These are phyloP conservation scores for Laticauda colubrina DNA, from an alignment of 2,113 vertebrate species.

Conservation along the genomic window DNA sequence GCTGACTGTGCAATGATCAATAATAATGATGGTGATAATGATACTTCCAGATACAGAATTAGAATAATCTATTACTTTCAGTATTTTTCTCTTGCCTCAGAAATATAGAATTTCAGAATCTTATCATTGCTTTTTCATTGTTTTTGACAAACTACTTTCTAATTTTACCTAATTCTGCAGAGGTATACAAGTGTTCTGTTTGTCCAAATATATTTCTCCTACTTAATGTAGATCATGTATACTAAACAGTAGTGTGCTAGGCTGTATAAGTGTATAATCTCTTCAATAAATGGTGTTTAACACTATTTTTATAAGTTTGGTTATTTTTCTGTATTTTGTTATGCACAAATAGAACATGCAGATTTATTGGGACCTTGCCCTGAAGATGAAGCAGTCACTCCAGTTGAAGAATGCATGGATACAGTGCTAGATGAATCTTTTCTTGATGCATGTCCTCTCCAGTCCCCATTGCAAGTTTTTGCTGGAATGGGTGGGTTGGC, in stretches of 20 bases:
- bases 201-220: not conserved
- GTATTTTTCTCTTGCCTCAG: not conserved
- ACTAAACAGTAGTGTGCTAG: not conserved
- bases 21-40: too few relatives aligned
- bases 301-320: not conserved
- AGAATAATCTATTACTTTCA: not conserved
- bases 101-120: not conserved
- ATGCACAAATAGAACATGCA: slow-evolving; percentile 77
- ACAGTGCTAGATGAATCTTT: slow-evolving; percentile 87
- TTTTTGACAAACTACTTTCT: not conserved
- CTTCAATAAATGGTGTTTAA: not conserved
- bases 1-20: too few relatives aligned
- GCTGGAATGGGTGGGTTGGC: slow-evolving; percentile 97
- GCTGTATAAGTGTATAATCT: not conserved
- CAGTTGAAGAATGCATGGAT: slow-evolving; percentile 88
- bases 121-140: not conserved
- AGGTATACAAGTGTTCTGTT: not conserved
- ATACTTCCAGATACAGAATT: not conserved
- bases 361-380: slow-evolving; percentile 88
- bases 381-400: slow-evolving; percentile 88
- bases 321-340: slow-evolving; percentile 33
- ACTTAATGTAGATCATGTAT: not conserved
- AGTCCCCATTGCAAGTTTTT: slow-evolving; percentile 96
- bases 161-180: not conserved
- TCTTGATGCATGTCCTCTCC: slow-evolving; percentile 92